Evolutionary conservation across 2,888 invertebrate genomes (phyloP), one percentile per base, ranked within the genome.

Genomic region (Lasioglossum figueresi): DNA sequence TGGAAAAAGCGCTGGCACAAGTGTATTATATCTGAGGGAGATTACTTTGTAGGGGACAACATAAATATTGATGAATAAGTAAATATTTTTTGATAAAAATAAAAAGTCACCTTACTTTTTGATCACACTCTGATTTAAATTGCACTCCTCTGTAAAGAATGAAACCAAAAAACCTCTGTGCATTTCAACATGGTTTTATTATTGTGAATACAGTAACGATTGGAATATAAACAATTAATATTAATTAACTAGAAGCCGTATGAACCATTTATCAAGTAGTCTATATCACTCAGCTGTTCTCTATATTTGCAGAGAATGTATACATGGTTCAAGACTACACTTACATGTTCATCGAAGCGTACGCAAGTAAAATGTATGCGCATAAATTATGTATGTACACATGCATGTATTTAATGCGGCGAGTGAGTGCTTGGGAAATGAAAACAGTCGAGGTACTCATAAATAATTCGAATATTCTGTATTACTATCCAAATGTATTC

Each of bases 301-400:
- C 68, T 19, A 37, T 23, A 37, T 37, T 68, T 23, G 23, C 37
- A 12, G 68, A 19, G 37, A 23, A 23, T 37, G 23, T 34, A 37
- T 37, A 68, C 23, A 37, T 23, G 19, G 68, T 37, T 68, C 4
- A 68, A 68, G 68, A 68, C 23, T 68, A 68, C 37, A 68, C 68
- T 68, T 68, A 68, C 68, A 34, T 68, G 34, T 37, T 19, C 68
- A 23, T 68, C 37, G 34, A 23, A 37, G 68, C 37, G 8, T 37
- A n/a, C 71, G n/a, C 71, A 40, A 40, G 40, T 71, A n/a, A 27
- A 71, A 40, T 40, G 37, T 68, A 68, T 68, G 68, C 68, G 68
- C 68, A 68, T 68, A 37, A 68, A 68, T 68, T 68, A 37, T 37
- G 37, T 23, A 4, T 68, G 23, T 68, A 68, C 23, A 34, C 34